Conservation (phyloP, 2,113 vertebrate species). For the Mormoops blainvillei region DNA sequence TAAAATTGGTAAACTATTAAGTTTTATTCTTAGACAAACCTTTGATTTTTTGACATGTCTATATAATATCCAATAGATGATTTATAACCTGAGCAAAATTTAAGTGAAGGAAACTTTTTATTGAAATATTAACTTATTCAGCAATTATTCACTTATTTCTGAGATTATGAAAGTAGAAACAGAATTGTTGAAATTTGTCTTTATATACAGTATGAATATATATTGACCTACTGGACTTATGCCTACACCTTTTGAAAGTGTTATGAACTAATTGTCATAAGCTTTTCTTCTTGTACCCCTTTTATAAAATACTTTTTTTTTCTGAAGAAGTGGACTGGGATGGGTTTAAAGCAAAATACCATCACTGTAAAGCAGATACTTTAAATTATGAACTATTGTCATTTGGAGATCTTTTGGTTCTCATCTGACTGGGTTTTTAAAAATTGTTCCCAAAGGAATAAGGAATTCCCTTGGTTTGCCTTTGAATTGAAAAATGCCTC, state of each 20-base stretch:
- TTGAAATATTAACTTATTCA: constrained; percentile 9
- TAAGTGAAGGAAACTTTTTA: background rate
- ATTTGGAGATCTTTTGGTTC: background rate
- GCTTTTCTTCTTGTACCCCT: background rate
- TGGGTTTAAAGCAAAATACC: background rate
- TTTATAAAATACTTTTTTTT: background rate
- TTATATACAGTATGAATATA: background rate
- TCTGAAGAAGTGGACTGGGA: background rate
- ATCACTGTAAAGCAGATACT: background rate
- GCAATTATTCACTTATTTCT: background rate
- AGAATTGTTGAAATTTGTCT: background rate
- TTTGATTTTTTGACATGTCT: background rate
- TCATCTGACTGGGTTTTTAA: background rate
- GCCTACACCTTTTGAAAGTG: background rate
- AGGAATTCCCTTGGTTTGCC: background rate
- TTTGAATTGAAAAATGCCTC: constrained; percentile 22
- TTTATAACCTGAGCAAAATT: constrained; percentile 26
- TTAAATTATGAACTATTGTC: background rate
- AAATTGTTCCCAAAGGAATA: background rate
- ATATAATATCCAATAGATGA: background rate
- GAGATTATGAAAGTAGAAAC: background rate
- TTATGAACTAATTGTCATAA: background rate
- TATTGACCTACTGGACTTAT: background rate
- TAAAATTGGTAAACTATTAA: background rate
- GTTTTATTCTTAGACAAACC: constrained; percentile 11